These are phyloP conservation scores for Achlya flavicornis DNA, from an alignment of 2,888 invertebrate genomes.

Conservation along the genomic window DNA sequence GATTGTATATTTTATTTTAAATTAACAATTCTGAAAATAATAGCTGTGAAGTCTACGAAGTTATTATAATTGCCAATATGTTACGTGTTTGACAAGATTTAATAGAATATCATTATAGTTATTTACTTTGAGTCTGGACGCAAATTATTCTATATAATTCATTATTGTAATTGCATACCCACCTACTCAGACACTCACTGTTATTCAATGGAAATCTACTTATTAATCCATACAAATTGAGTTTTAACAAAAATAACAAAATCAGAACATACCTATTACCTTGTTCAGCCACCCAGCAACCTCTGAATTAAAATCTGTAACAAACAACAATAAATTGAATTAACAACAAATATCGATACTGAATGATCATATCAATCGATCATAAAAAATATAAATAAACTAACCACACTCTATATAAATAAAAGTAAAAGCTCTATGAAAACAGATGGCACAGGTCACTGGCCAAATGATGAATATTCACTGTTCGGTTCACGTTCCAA, in stretches of 20 bases:
- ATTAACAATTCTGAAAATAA: neutral
- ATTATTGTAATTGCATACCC: neutral
- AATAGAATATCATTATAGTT: slow-evolving; percentile 14
- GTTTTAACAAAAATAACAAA: slow-evolving; percentile 11
- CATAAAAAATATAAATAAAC: slow-evolving; percentile 21
- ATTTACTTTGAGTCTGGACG: neutral
- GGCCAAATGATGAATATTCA: slow-evolving; percentile 51
- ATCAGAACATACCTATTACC: slow-evolving; percentile 63
- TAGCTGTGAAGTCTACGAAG: too few species aligned
- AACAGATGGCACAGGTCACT: slow-evolving; percentile 60
- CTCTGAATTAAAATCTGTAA: slow-evolving; percentile 66
- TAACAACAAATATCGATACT: slow-evolving; percentile 11
- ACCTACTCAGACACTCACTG: neutral
- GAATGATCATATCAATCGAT: slow-evolving; percentile 9
- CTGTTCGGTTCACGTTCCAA: slow-evolving; percentile 46
- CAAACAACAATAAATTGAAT: slow-evolving; percentile 37
- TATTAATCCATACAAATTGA: neutral
- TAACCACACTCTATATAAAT: slow-evolving; percentile 16
- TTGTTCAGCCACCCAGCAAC: slow-evolving; percentile 73
- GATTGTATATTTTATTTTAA: neutral
- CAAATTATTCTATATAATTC: neutral
- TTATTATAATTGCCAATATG: neutral
- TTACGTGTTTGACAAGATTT: slow-evolving; percentile 13
- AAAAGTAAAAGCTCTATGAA: slow-evolving; percentile 39
- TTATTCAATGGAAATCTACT: neutral